Evolutionary conservation across 2,113 vertebrate genomes (phyloP).

Genomic region (Tringa solitaria): DNA sequence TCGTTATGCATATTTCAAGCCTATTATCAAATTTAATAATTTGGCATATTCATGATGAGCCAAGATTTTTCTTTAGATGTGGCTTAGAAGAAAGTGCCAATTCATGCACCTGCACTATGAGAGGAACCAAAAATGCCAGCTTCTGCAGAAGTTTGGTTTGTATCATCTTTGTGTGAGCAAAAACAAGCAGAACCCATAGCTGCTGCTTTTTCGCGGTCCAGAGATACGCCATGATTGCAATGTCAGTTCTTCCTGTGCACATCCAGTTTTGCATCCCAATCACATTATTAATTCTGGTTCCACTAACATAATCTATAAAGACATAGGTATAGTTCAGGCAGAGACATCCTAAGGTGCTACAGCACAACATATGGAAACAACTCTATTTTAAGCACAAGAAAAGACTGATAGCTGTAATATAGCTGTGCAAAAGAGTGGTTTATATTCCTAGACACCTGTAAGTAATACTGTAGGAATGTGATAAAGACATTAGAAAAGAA

Average conservation of each 20-base stretch:
- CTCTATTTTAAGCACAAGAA: not conserved
- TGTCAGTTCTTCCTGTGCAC: not conserved
- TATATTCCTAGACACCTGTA: not conserved
- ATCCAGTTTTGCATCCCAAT: not conserved
- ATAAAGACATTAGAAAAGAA: conserved; percentile 13
- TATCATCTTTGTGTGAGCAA: not conserved
- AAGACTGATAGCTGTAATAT: not conserved
- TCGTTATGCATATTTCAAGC: not conserved
- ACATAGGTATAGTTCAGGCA: not conserved
- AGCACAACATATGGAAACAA: conserved; percentile 21
- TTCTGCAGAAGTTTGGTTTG: conserved; percentile 9
- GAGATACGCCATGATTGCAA: not conserved
- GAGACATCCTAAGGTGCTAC: not conserved
- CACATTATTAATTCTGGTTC: conserved; percentile 26
- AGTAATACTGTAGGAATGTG: conserved; percentile 29
- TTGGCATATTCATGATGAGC: conserved; percentile 18
- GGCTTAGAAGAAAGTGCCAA: conserved; percentile 54
- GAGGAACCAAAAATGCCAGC: conserved; percentile 22
- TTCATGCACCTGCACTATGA: conserved; percentile 26
- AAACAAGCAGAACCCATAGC: not conserved
- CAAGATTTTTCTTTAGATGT: conserved; percentile 52
- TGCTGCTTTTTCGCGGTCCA: not conserved
- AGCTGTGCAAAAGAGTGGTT: not conserved
- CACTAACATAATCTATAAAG: not conserved
- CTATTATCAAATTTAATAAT: conserved; percentile 38